Conservation (phyloP, 2,888 invertebrate genomes). For the Andrena dorsata region DNA sequence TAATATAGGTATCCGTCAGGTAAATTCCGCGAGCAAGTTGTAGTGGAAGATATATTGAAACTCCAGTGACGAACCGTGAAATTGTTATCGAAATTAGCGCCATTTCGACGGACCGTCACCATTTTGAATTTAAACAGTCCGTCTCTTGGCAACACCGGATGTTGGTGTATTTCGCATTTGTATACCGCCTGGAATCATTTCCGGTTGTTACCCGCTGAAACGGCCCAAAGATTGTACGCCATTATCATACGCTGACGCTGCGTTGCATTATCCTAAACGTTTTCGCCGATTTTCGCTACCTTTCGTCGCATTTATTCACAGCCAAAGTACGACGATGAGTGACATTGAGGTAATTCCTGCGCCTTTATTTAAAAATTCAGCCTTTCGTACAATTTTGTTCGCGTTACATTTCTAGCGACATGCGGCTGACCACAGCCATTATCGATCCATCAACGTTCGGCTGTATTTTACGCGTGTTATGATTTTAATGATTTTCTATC, state of each 20-base stretch:
- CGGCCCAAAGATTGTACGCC: constrained; percentile 72
- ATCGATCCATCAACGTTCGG: constrained; percentile 71
- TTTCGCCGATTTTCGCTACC: constrained; percentile 9
- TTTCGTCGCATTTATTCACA: constrained; percentile 23
- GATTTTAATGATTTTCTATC: constrained; percentile 15
- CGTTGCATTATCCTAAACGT: constrained; percentile 46
- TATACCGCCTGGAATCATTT: constrained; percentile 54
- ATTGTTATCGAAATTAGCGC: constrained; percentile 41
- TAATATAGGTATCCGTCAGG: background rate
- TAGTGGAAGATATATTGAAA: background rate
- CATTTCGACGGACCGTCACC: background rate
- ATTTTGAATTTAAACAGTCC: constrained; percentile 55
- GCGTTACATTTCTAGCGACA: constrained; percentile 43
- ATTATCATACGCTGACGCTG: constrained; percentile 76
- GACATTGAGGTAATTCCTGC: constrained; percentile 77
- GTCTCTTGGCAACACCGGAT: constrained; percentile 80
- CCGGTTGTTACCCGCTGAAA: constrained; percentile 67
- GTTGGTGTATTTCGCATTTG: constrained; percentile 68
- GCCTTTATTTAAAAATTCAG: background rate
- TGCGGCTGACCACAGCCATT: constrained; percentile 68
- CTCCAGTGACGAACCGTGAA: background rate
- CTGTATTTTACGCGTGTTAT: constrained; percentile 35
- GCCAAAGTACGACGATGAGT: constrained; percentile 73
- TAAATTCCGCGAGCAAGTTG: background rate
- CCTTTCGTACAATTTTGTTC: constrained; percentile 18